Percentiles rank a stretch among this genome's conserved stretches.
These are phyloP conservation scores for Fissipunctia ypsillon DNA, from an alignment of 2,888 invertebrate species.

Conservation along the genomic window DNA sequence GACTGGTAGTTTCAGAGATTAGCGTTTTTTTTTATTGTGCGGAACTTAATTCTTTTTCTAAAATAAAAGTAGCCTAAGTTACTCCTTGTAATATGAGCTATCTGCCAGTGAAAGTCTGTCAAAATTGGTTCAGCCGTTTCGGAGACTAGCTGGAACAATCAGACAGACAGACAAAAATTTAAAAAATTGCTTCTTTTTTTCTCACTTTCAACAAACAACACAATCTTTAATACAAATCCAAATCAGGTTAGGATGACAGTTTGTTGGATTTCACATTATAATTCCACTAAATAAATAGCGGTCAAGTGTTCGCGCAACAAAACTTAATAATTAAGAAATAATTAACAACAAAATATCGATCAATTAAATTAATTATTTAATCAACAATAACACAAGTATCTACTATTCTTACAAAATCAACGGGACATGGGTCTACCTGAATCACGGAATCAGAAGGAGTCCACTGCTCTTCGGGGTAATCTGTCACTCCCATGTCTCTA, in stretches of 20 bases:
- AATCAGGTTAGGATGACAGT: neutral
- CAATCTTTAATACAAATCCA: neutral
- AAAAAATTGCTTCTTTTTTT: too few species aligned
- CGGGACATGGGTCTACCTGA: slow-evolving; percentile 7
- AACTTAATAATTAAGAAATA: neutral
- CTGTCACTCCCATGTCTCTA: neutral
- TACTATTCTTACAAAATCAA: slow-evolving; percentile 7
- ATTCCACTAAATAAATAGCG: neutral
- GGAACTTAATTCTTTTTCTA: too few species aligned
- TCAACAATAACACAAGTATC: slow-evolving; percentile 26
- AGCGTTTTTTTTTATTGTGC: too few species aligned
- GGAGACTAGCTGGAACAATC: too few species aligned
- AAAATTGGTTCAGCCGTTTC: too few species aligned
- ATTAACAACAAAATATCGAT: neutral
- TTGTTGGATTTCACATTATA: neutral
- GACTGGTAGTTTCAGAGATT: too few species aligned
- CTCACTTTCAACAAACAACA: neutral
- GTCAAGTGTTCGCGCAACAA: neutral
- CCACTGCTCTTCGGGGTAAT: neutral
- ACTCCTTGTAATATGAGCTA: too few species aligned
- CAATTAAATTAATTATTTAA: slow-evolving; percentile 17
- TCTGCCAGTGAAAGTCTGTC: too few species aligned
- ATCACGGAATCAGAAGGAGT: neutral
- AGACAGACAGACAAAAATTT: too few species aligned
- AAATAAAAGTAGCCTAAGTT: too few species aligned